Evolutionary conservation across 2,888 invertebrate genomes (phyloP), one percentile per base, ranked within the genome.

Genomic region (Athetis lepigone): DNA sequence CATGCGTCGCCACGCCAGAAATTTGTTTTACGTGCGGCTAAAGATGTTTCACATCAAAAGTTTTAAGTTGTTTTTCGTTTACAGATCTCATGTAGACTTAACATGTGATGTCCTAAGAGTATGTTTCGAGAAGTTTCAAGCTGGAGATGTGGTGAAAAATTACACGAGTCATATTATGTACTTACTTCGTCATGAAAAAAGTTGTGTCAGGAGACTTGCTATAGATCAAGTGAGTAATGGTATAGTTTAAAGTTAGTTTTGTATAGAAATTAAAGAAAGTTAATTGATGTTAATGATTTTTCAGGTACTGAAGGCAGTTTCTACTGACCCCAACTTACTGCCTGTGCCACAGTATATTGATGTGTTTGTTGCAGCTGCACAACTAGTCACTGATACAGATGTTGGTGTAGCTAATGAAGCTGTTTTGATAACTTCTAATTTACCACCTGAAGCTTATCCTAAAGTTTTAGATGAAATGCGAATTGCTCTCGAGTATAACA

Each of bases 201-300:
- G 94, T n/a, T 94, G 95, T 79, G 96, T 97, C 0, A 96, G 97
- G 61, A 91, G 94, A 67, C 93, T 97, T 78, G 97, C 97, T 21
- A 84, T 97, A 33, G 95, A 96, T 78, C 96, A 96, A 91, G 96
- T 97, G 79, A 80, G 86, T 23, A 36, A 13, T 4, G 11, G 4
- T 13, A 1, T 13, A 33, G 13, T 29, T n/a, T n/a, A n/a, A 29
- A 16, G 13, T 21, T 13, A 43, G 4, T 16, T 7, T 43, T 21
- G n/a, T 27, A 4, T 27, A 13, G 9, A 16, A 8, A 37, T 2
- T 8, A 54, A 19, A 13, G 19, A 11, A 13, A 3, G 8, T 29
- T n/a, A 11, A 4, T n/a, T 27, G 5, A 4, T 42, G 11, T 21
- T 27, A 2, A 21, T 46, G 5, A 21, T 29, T 43, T 87, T 86